Conservation (phyloP, 1,140 invertebrate species). For the Stenopsyche tienmushanensis region DNA sequence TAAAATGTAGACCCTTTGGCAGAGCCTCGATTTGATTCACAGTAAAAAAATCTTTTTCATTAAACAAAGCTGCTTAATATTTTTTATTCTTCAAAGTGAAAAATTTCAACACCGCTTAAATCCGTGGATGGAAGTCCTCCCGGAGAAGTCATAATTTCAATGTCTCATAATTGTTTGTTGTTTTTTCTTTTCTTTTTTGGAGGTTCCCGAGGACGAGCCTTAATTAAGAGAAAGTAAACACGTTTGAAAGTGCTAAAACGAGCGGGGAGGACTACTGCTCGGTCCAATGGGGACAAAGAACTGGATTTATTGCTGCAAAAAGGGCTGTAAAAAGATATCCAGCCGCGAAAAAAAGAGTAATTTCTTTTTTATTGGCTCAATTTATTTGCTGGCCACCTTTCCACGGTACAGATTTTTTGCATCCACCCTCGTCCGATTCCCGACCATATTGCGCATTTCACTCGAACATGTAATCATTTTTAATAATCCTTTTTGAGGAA, state of each 20-base stretch:
- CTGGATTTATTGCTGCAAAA: constrained; percentile 27
- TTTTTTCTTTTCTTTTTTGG: too few species aligned
- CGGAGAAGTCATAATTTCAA: too few species aligned
- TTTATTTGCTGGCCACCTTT: constrained; percentile 29
- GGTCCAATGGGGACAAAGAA: constrained; percentile 23
- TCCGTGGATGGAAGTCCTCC: too few species aligned
- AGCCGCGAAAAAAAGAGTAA: constrained; percentile 31
- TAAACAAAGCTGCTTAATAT: too few species aligned
- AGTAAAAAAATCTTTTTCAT: too few species aligned
- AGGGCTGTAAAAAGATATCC: constrained; percentile 26
- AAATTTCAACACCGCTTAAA: too few species aligned
- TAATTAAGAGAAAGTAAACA: constrained; percentile 25
- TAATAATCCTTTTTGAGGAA: too few species aligned
- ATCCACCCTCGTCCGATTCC: neutral
- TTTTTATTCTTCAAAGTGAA: too few species aligned
- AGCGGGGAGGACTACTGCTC: neutral
- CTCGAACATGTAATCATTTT: too few species aligned
- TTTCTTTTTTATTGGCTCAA: constrained; percentile 34
- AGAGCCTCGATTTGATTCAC: too few species aligned
- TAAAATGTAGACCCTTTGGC: too few species aligned
- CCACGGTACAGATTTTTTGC: constrained; percentile 18
- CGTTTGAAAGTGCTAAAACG: constrained; percentile 10
- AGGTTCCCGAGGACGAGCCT: neutral
- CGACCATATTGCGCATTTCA: neutral
- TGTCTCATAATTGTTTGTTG: too few species aligned